Percentiles rank a stretch among this genome's conserved stretches.
Evolutionary conservation across 2,797 vertebrate genomes (phyloP).

Genomic region (Sebastes nivosus): DNA sequence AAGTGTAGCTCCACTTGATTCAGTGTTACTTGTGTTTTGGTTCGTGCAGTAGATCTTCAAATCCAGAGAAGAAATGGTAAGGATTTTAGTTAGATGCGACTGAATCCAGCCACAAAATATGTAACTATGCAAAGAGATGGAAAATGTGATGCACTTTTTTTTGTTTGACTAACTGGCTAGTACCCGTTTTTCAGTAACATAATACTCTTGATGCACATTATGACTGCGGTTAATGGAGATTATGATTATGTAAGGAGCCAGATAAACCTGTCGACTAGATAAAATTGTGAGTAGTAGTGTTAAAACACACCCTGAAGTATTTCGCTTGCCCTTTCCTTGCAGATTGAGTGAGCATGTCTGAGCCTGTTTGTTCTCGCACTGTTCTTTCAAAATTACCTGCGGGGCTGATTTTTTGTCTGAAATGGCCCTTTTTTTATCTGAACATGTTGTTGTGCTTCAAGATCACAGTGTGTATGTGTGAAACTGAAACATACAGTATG

Average conservation of each 20-base stretch:
- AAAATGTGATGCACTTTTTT: neutral
- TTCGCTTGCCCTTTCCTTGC: neutral
- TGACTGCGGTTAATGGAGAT: neutral
- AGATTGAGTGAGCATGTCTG: neutral
- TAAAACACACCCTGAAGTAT: neutral
- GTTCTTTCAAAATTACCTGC: conserved; percentile 22
- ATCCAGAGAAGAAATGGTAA: conserved; percentile 5
- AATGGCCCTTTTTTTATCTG: neutral
- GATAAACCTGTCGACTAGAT: neutral
- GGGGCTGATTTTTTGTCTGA: conserved; percentile 34
- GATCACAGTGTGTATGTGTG: neutral
- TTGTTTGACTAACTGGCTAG: neutral
- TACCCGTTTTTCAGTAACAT: neutral
- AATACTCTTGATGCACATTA: neutral
- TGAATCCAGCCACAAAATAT: neutral
- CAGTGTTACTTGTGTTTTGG: neutral
- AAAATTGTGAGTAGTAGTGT: neutral
- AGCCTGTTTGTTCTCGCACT: neutral
- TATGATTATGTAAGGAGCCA: neutral
- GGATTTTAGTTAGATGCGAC: neutral
- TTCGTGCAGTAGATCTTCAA: neutral
- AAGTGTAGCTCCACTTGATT: neutral
- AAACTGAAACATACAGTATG: neutral
- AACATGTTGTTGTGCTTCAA: neutral
- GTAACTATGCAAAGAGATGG: neutral